A percentile compares a stretch with the other conserved stretches of the same genome.
Evolutionary conservation across 2,888 invertebrate genomes (phyloP).

Genomic region (Cactoblastis cactorum): DNA sequence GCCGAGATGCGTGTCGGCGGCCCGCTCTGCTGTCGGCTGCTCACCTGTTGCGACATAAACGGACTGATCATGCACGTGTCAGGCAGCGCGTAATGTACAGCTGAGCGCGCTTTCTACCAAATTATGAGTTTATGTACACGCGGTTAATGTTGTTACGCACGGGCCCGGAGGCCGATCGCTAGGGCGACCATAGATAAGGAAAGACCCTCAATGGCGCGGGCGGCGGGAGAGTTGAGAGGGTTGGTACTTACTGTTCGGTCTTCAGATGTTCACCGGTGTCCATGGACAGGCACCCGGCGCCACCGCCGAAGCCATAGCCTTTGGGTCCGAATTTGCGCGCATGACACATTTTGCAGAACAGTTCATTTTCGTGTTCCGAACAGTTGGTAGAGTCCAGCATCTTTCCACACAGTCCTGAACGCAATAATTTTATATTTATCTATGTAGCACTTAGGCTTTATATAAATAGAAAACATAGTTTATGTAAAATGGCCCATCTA

Average conservation of each 20-base stretch:
- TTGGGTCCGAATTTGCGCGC: conserved; percentile 99
- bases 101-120: conserved; percentile 71
- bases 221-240: conserved; percentile 65
- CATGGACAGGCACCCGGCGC: conserved; percentile 98
- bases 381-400: conserved; percentile 99
- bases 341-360: conserved; percentile 98
- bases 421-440: conserved; percentile 17
- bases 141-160: conserved; percentile 78
- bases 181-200: conserved; percentile 76
- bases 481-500: too few species aligned
- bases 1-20: conserved; percentile 71
- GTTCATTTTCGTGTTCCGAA: conserved; percentile 96
- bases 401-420: conserved; percentile 95
- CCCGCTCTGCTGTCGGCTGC: conserved; percentile 70
- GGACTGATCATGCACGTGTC: conserved; percentile 79
- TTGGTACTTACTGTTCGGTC: conserved; percentile 84
- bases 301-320: conserved; percentile 98
- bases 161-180: conserved; percentile 70
- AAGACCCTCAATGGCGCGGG: conserved; percentile 78
- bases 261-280: conserved; percentile 95
- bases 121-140: conserved; percentile 76
- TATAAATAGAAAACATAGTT: too few species aligned
- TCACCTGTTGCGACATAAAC: conserved; percentile 79
- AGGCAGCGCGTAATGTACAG: conserved; percentile 77
- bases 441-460: background rate